phyloP scores from a whole-genome alignment of 2,797 vertebrate genomes.

The Pogoniulus pusillus region DNA sequence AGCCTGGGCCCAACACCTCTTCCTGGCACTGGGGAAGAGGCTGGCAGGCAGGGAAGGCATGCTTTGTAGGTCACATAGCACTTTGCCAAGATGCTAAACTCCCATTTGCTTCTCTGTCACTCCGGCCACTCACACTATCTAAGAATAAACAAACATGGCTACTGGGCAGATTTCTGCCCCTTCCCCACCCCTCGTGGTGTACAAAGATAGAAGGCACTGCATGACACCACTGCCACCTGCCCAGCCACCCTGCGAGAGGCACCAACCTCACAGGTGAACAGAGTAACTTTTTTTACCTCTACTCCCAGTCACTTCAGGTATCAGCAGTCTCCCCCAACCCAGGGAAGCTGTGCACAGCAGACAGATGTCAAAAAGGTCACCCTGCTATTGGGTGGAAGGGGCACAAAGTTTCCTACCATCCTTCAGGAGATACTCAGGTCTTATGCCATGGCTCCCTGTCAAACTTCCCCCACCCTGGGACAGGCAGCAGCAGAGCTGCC shows the following conservation, averaged over 20 bases:
- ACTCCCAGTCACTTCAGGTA: background rate
- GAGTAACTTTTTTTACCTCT: background rate
- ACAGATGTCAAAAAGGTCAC: background rate
- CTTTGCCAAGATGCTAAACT: background rate
- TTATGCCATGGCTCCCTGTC: background rate
- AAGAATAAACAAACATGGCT: background rate
- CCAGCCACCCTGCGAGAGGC: background rate
- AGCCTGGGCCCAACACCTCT: rapidly evolving
- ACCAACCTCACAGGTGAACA: rapidly evolving
- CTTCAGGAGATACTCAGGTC: background rate
- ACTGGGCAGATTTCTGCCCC: background rate
- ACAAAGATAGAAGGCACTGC: background rate
- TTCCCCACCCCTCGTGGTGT: background rate
- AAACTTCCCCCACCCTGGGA: background rate
- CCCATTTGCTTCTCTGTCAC: background rate
- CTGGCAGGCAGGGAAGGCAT: rapidly evolving
- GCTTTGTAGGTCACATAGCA: background rate
- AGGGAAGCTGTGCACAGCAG: background rate
- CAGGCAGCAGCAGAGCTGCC: background rate
- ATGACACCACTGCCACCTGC: background rate
- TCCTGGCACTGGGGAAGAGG: background rate
- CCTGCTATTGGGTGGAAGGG: background rate
- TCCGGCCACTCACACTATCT: rapidly evolving
- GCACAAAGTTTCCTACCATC: background rate
- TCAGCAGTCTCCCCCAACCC: background rate